Conservation (phyloP, 2,888 invertebrate genomes). For the Drosophila algonquin region DNA sequence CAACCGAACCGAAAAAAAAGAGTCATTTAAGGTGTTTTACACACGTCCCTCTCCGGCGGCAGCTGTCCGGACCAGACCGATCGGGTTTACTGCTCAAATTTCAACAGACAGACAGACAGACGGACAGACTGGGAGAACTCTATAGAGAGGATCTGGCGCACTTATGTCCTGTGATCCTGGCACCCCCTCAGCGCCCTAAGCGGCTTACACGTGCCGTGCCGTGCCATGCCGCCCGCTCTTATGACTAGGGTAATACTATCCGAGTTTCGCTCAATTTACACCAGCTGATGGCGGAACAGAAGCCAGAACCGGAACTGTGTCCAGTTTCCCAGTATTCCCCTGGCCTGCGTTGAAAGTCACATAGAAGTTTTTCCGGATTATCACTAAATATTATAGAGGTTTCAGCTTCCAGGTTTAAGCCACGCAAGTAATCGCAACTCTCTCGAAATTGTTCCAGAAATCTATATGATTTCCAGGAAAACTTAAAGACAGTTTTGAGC, state of each 20-base stretch:
- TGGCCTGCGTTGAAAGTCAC: slow-evolving; percentile 68
- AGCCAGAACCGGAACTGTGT: slow-evolving; percentile 2
- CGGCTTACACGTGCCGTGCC: slow-evolving; percentile 75
- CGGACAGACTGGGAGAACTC: background rate
- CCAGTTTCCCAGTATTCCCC: slow-evolving; percentile 1
- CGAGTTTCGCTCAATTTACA: slow-evolving; percentile 54
- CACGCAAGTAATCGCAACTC: background rate
- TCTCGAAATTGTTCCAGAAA: slow-evolving; percentile 17
- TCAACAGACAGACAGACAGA: slow-evolving; percentile 31
- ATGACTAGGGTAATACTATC: slow-evolving; percentile 48
- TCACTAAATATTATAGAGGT: slow-evolving; percentile 31
- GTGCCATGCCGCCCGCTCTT: slow-evolving; percentile 48
- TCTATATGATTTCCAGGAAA: background rate
- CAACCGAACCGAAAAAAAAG: slow-evolving; percentile 35
- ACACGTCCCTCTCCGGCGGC: slow-evolving; percentile 61
- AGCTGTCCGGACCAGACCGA: slow-evolving; percentile 43
- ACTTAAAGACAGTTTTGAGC: slow-evolving; percentile 4
- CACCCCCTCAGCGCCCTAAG: slow-evolving; percentile 42
- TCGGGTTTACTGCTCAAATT: slow-evolving; percentile 59
- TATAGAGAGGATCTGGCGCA: slow-evolving; percentile 30
- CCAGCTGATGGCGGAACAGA: slow-evolving; percentile 28
- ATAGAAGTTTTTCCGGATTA: slow-evolving; percentile 30
- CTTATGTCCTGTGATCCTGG: slow-evolving; percentile 30
- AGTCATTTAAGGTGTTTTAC: slow-evolving; percentile 78
- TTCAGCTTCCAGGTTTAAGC: slow-evolving; percentile 1